Percentiles rank a stretch among this genome's conserved stretches.
Evolutionary conservation across 2,888 invertebrate genomes (phyloP).

Genomic region (Diarsia mendica): DNA sequence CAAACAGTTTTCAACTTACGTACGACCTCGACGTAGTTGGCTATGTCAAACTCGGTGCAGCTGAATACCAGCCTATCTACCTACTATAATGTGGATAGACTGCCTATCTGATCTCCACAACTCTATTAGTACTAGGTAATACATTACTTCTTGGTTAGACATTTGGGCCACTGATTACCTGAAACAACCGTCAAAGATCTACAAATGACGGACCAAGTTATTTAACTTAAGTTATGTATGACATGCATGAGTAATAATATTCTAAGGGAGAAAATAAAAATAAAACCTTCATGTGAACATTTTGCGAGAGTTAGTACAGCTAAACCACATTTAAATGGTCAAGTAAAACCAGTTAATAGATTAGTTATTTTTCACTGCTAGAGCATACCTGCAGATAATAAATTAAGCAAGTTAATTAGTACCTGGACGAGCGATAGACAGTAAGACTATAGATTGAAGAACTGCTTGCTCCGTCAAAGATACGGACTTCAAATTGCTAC

Average conservation of each 20-base stretch:
- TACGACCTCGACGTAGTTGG: no score
- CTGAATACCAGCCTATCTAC: no score
- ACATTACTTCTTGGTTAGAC: no score
- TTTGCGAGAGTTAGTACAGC: neutral
- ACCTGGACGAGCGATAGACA: neutral
- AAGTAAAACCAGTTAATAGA: neutral
- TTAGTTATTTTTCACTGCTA: neutral
- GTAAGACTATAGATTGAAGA: neutral
- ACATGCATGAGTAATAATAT: neutral
- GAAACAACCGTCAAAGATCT: no score
- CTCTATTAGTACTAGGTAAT: no score
- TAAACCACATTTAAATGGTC: neutral
- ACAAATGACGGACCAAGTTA: no score
- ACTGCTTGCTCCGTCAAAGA: neutral
- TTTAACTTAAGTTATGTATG: neutral
- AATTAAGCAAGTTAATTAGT: slow-evolving; percentile 16
- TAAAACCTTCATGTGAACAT: neutral
- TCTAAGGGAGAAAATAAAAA: slow-evolving; percentile 1
- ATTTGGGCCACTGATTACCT: no score
- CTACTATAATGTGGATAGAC: no score
- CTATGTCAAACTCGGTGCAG: no score
- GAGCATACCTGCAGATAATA: neutral
- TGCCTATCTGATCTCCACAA: no score
- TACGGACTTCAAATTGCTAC: neutral
- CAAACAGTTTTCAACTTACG: neutral